These are phyloP conservation scores for Cantharis nigra DNA, from an alignment of 2,888 invertebrate species.

Conservation along the genomic window DNA sequence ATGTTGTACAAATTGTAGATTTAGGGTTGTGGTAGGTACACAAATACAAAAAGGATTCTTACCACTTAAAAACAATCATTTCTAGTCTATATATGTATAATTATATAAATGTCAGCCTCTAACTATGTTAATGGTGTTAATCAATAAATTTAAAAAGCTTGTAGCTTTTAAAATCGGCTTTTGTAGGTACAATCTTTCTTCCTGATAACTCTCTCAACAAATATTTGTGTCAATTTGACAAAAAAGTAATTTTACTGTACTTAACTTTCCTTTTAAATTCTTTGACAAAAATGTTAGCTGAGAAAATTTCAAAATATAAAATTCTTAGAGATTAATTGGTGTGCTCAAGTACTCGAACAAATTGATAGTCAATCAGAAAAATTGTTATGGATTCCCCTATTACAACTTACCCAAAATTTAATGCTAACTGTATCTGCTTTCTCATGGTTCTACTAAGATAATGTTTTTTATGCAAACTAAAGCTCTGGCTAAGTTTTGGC, in stretches of 20 bases:
- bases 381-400: not conserved
- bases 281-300: not conserved
- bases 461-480: not conserved
- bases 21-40: conserved; percentile 2
- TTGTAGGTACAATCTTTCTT: conserved; percentile 2
- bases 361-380: not conserved
- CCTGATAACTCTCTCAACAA: not conserved
- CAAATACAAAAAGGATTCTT: not conserved
- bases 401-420: not conserved
- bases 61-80: conserved; percentile 23
- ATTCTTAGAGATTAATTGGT: not conserved
- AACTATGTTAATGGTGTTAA: conserved; percentile 20
- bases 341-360: not conserved
- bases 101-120: conserved; percentile 25
- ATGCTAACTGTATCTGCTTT: not conserved
- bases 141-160: conserved; percentile 13
- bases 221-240: not conserved
- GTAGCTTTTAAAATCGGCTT: conserved; percentile 15
- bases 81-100: conserved; percentile 24
- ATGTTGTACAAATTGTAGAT: conserved; percentile 22
- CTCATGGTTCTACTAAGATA: not conserved
- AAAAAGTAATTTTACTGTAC: not conserved
- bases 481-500: not conserved
- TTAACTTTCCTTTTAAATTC: not conserved
- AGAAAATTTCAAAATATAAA: not conserved